phyloP scores from a whole-genome alignment of 2,113 vertebrate genomes.

The Laterallus jamaicensis region DNA sequence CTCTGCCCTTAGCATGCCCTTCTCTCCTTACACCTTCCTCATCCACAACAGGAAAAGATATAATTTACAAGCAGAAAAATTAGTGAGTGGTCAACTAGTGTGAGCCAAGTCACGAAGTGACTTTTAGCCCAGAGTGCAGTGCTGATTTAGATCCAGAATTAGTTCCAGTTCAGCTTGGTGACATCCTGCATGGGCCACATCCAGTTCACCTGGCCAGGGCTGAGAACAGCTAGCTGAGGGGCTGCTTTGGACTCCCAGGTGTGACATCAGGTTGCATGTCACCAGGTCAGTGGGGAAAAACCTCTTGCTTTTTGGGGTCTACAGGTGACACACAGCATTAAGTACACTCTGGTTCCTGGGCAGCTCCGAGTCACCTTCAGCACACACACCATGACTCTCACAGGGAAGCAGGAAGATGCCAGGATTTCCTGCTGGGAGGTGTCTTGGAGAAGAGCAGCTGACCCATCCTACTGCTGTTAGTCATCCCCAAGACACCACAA shows the following conservation, averaged over 20 bases:
- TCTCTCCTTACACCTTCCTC: not conserved
- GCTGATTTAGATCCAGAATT: not conserved
- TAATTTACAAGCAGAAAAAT: not conserved
- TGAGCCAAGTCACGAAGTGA: not conserved
- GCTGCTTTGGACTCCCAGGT: not conserved
- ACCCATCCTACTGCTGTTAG: not conserved
- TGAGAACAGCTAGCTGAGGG: not conserved
- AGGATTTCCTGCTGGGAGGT: not conserved
- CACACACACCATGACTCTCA: not conserved
- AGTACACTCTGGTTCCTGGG: not conserved
- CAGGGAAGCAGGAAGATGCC: not conserved
- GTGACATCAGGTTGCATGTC: not conserved
- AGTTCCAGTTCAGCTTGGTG: not conserved
- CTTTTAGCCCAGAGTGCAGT: not conserved
- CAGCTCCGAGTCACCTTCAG: not conserved
- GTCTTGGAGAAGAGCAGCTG: slow-evolving; percentile 2
- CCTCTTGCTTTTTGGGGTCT: not conserved
- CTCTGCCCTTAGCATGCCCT: not conserved
- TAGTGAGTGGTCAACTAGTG: not conserved
- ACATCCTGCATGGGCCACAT: accelerated
- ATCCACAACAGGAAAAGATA: slow-evolving; percentile 38
- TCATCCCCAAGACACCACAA: not conserved
- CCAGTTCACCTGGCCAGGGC: not conserved
- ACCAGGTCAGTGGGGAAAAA: not conserved
- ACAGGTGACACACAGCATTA: not conserved